Evolutionary conservation across 2,113 vertebrate genomes (phyloP).

Genomic region (Gracilinanus agilis): DNA sequence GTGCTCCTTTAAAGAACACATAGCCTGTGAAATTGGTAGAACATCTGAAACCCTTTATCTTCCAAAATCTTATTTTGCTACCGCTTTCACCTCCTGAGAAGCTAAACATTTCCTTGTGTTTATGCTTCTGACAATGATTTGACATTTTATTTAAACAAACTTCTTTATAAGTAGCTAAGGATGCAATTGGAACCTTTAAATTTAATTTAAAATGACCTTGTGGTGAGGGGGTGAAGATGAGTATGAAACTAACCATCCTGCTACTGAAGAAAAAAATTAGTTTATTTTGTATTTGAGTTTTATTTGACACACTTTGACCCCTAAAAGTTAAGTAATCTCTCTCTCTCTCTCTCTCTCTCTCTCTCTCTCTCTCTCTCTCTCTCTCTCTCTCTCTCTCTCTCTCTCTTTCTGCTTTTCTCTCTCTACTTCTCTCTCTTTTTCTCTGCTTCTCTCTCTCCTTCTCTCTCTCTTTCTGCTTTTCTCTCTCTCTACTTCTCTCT

Average conservation of each 20-base stretch:
- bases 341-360: background rate
- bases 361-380: too few relatives aligned
- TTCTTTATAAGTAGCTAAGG: conserved; percentile 48
- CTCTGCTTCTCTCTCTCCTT: too few relatives aligned
- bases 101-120: conserved; percentile 36
- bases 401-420: background rate
- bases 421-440: too few relatives aligned
- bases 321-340: background rate
- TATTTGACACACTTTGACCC: background rate
- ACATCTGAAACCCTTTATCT: conserved; percentile 33
- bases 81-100: conserved; percentile 11
- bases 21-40: background rate
- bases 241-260: background rate
- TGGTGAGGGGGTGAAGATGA: background rate
- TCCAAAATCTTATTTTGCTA: conserved; percentile 53
- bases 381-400: background rate
- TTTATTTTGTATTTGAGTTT: conserved; percentile 2
- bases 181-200: conserved; percentile 55
- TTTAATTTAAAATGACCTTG: conserved; percentile 54
- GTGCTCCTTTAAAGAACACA: conserved; percentile 14
- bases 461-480: background rate
- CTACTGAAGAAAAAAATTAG: background rate
- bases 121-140: conserved; percentile 48
- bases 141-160: conserved; percentile 62
- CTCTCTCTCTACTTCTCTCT: rapidly evolving